Base-by-base conservation (phyloP, 2,797 vertebrate genomes). In the Salmo trutta region DNA sequence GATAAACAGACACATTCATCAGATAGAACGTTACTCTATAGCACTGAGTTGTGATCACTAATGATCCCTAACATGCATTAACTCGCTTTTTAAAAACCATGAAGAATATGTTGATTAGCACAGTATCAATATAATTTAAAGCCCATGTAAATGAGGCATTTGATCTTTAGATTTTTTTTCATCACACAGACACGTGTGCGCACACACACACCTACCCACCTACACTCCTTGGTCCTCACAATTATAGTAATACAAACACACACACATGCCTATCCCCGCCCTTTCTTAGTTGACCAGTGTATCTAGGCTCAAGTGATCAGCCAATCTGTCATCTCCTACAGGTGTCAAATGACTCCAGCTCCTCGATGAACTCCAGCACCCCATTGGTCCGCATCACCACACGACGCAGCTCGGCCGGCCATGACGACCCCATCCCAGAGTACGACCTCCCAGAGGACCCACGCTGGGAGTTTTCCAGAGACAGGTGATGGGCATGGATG, bases 301-400 rank as follows among this genome's bases (percentile, higher is more conserved):
- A 71, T 71, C 12, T 14, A 79, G 81, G 75, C 77, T 73, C 29
- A 15, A 86, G 89, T 95, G 88, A 95, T 95, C 90, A 95, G 94
- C 94, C 93, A 89, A 67, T 88, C 81, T 92, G 88, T 78, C 65
- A 87, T 81, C 12, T 51, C 69, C 41, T 76, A 52, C 93, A 99
- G 98, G 98, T 99, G 87, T 99, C 98, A 0, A 95, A 97, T 0
- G 98, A 99, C 90, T 99, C 98, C 0, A 99, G 97, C 90, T 97
- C 97, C 31, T 99, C 98, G 73, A 98, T 98, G 97, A 98, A 94
- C 71, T 99, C 98, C 80, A 99, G 95, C 79, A 98, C 97, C 0
- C 98, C 98, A 0, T 91, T 99, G 87, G 98, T 99, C 75, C 95
- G 98, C 84, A 99, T 99, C 87, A 99, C 97, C 0, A 98, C 97